A percentile compares a stretch with the other conserved stretches of the same genome.
These are phyloP conservation scores for Pangasius djambal DNA, from an alignment of 2,797 vertebrate genomes.

Conservation along the genomic window DNA sequence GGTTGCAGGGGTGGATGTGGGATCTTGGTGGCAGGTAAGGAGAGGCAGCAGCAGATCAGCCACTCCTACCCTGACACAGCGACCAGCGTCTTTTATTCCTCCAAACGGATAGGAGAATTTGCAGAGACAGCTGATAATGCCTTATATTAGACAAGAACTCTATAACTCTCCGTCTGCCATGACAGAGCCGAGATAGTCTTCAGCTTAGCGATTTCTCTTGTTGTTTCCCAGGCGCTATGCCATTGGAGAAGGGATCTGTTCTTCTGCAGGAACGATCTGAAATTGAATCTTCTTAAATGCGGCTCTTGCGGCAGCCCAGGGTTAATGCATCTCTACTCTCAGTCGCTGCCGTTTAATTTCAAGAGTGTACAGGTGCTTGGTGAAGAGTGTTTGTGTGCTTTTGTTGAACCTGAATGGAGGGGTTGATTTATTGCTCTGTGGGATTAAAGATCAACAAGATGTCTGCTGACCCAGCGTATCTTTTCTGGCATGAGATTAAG, in stretches of 20 bases:
- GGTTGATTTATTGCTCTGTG: slow-evolving; percentile 50
- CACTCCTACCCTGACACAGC: slow-evolving; percentile 60
- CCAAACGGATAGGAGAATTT: slow-evolving; percentile 73
- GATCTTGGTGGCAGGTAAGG: slow-evolving; percentile 79
- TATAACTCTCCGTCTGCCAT: slow-evolving; percentile 65
- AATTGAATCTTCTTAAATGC: slow-evolving; percentile 67
- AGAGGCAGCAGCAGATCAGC: slow-evolving; percentile 71
- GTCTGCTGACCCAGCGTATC: slow-evolving; percentile 6
- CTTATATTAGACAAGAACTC: slow-evolving; percentile 68
- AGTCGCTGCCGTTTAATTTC: slow-evolving; percentile 46
- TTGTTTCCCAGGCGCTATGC: slow-evolving; percentile 45
- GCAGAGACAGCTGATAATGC: slow-evolving; percentile 71
- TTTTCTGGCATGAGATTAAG: slow-evolving; percentile 30
- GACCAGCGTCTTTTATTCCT: slow-evolving; percentile 69
- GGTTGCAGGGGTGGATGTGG: slow-evolving; percentile 67
- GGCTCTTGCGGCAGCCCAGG: slow-evolving; percentile 47
- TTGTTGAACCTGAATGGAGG: slow-evolving; percentile 36
- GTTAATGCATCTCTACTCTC: slow-evolving; percentile 60
- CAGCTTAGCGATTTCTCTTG: slow-evolving; percentile 53
- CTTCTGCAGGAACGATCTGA: slow-evolving; percentile 60
- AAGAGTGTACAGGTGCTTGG: slow-evolving; percentile 30
- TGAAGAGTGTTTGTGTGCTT: slow-evolving; percentile 26
- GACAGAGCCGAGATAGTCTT: slow-evolving; percentile 60
- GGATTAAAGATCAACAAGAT: slow-evolving; percentile 55
- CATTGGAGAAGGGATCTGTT: slow-evolving; percentile 57